Percentiles rank a stretch among this genome's conserved stretches.
Evolutionary conservation across 2,797 vertebrate species (phyloP).

Genomic region (Cetoscarus ocellatus): DNA sequence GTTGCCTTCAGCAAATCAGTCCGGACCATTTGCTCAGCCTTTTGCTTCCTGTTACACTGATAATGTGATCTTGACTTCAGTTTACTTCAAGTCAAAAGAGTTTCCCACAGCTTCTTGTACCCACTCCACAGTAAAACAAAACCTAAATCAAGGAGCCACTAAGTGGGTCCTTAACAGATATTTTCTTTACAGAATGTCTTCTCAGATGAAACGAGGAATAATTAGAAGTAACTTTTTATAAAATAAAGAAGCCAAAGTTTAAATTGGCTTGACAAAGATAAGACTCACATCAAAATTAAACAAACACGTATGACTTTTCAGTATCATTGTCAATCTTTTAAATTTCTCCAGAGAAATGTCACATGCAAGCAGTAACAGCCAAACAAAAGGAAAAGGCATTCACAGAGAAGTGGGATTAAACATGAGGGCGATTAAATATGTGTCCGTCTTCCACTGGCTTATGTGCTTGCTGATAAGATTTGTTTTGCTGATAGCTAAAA

Average conservation of each 20-base stretch:
- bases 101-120: no score
- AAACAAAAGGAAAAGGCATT: background rate
- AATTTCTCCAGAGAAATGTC: conserved; percentile 11
- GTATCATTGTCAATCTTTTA: conserved; percentile 2
- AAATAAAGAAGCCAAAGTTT: no score
- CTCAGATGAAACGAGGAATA: background rate
- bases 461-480: conserved; percentile 10
- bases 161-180: no score
- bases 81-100: no score
- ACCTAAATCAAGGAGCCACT: no score
- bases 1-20: no score
- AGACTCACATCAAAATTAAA: background rate
- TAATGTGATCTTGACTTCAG: no score
- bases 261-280: background rate
- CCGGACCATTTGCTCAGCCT: no score
- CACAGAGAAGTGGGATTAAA: conserved; percentile 6
- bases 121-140: no score
- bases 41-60: no score
- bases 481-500: background rate
- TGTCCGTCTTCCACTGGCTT: background rate
- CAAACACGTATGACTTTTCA: background rate
- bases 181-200: no score
- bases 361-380: background rate
- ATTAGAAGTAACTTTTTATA: background rate
- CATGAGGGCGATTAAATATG: background rate